A percentile compares a stretch with the other conserved stretches of the same genome.
Evolutionary conservation across 2,797 vertebrate genomes (phyloP).

Genomic region (Poeciliopsis turneri): DNA sequence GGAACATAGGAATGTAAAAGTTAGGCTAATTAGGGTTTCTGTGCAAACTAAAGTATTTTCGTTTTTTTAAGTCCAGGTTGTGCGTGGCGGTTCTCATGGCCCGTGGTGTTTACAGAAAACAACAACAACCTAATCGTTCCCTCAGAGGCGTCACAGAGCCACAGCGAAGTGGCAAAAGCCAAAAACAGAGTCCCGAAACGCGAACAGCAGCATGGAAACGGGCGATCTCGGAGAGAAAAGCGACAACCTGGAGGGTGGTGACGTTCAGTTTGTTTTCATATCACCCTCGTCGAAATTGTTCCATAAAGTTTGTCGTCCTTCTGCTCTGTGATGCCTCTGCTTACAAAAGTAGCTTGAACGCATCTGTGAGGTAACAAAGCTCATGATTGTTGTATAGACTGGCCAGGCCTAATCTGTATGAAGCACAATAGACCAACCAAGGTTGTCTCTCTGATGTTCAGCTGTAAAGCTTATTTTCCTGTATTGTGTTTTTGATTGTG

Average conservation of each 20-base stretch:
- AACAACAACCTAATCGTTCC: slow-evolving; percentile 55
- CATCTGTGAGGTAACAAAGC: slow-evolving; percentile 66
- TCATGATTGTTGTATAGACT: slow-evolving; percentile 79
- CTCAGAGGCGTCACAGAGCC: slow-evolving; percentile 64
- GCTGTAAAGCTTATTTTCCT: slow-evolving; percentile 71
- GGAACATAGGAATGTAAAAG: slow-evolving; percentile 79
- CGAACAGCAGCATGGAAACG: neutral
- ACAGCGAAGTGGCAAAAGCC: slow-evolving; percentile 35
- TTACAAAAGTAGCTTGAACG: slow-evolving; percentile 72
- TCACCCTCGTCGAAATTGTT: slow-evolving; percentile 17
- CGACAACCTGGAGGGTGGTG: slow-evolving; percentile 1
- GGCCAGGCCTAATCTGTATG: slow-evolving; percentile 75
- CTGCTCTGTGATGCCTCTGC: slow-evolving; percentile 63
- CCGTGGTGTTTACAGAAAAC: slow-evolving; percentile 67
- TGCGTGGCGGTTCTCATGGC: slow-evolving; percentile 67
- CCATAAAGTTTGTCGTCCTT: slow-evolving; percentile 29
- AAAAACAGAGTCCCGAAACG: slow-evolving; percentile 28
- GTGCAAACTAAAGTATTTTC: slow-evolving; percentile 68
- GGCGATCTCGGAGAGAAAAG: slow-evolving; percentile 9
- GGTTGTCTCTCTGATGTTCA: slow-evolving; percentile 79
- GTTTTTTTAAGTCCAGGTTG: slow-evolving; percentile 53
- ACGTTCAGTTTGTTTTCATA: neutral
- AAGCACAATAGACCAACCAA: slow-evolving; percentile 81
- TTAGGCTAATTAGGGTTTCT: slow-evolving; percentile 71
- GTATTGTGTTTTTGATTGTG: slow-evolving; percentile 80